Percentiles rank a stretch among this genome's conserved stretches.
Conservation (phyloP, 92 coral and sea anemone species). For the Siderastrea siderea region DNA sequence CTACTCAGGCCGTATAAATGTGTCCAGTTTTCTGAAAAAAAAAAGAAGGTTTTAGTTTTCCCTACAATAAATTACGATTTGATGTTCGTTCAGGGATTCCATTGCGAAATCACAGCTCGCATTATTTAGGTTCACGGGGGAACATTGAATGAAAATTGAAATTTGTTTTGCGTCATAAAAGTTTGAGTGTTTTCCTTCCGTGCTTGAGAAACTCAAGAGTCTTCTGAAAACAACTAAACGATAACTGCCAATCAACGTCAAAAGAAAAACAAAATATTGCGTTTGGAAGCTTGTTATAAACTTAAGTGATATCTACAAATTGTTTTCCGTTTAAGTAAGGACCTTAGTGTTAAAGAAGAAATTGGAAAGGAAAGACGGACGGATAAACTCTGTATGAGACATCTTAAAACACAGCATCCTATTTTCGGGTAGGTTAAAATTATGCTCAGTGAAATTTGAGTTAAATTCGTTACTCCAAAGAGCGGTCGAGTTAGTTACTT, state of each 20-base stretch:
- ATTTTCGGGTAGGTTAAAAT: background rate
- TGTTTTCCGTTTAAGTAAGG: no score
- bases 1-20: no score
- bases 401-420: no score
- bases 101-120: background rate
- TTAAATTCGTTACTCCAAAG: no score
- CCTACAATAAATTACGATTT: background rate
- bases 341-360: background rate
- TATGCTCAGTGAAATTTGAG: no score
- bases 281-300: background rate
- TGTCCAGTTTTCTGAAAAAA: no score
- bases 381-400: no score
- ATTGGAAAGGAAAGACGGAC: no score
- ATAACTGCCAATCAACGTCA: background rate
- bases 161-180: background rate
- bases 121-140: background rate
- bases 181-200: background rate
- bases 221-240: background rate
- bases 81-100: background rate
- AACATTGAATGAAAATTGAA: background rate
- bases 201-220: background rate
- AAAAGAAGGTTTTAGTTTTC: no score
- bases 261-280: slow-evolving; percentile 2
- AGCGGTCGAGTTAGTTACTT: no score
- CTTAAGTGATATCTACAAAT: background rate